A percentile compares a stretch with the other conserved stretches of the same genome.
These are phyloP conservation scores for Brachypteracias leptosomus DNA, from an alignment of 2,113 vertebrate genomes.

Conservation along the genomic window DNA sequence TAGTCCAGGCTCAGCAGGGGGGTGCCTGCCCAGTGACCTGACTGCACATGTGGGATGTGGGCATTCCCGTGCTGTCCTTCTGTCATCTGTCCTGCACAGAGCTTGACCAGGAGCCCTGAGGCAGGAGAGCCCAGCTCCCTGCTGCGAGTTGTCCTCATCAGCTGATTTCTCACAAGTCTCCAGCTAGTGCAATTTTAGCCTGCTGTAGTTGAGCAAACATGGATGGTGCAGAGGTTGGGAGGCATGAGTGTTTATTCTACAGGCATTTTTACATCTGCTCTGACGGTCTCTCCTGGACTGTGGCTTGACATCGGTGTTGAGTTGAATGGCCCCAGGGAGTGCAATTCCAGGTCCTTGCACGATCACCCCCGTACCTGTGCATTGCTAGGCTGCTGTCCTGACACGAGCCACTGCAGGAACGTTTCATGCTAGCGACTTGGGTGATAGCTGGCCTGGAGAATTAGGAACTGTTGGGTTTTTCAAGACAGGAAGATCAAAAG, in stretches of 20 bases:
- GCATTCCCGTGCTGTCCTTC: accelerated
- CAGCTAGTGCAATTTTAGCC: not conserved
- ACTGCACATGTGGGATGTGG: accelerated
- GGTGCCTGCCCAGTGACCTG: accelerated
- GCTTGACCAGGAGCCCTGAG: not conserved
- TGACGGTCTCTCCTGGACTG: not conserved
- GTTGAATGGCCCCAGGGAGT: not conserved
- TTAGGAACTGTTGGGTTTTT: not conserved
- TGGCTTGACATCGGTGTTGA: not conserved
- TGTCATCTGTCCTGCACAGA: accelerated
- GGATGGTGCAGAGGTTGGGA: not conserved
- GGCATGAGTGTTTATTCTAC: not conserved
- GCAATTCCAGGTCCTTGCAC: not conserved
- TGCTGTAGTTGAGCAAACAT: accelerated
- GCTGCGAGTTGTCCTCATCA: not conserved
- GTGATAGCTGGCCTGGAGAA: not conserved
- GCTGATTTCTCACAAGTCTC: not conserved
- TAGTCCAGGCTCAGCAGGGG: not conserved
- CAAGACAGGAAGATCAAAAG: not conserved
- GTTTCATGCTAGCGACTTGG: not conserved
- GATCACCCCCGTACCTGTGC: not conserved
- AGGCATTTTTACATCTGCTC: not conserved
- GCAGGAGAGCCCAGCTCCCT: not conserved
- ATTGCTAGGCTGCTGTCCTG: not conserved
- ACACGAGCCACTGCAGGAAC: not conserved